Conservation (phyloP, 92 coral and sea anemone species). For the Virgularia gustaviana region DNA sequence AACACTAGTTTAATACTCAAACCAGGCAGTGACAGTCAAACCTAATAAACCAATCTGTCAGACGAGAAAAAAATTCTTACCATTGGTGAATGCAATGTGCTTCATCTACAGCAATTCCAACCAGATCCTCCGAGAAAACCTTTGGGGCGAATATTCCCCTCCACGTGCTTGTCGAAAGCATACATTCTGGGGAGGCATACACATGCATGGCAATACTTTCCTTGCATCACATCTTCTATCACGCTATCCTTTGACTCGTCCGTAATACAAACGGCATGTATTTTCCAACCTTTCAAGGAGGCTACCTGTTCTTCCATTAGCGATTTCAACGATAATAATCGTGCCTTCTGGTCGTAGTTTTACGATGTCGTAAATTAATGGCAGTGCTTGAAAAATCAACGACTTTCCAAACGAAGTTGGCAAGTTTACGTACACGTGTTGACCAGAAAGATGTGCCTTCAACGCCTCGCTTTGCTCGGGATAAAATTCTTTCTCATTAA, state of each 20-base stretch:
- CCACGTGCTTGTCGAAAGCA: constrained; percentile 23
- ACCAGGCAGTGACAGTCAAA: not conserved
- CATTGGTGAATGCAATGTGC: constrained; percentile 21
- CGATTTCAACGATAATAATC: constrained; percentile 9
- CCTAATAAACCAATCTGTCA: not conserved
- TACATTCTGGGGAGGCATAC: constrained; percentile 23
- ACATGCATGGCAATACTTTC: constrained; percentile 11
- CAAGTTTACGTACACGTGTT: constrained; percentile 31
- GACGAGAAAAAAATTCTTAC: not conserved
- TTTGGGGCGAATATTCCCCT: constrained; percentile 11
- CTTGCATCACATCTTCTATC: constrained; percentile 21
- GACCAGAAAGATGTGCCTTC: constrained; percentile 19
- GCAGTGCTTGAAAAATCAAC: constrained; percentile 24
- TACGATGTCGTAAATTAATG: constrained; percentile 7
- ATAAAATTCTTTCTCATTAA: constrained; percentile 17
- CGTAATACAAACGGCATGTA: constrained; percentile 27
- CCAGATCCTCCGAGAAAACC: not conserved
- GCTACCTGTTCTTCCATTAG: constrained; percentile 30
- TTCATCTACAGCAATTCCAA: constrained; percentile 11
- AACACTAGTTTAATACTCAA: too few relatives aligned
- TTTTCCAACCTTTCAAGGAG: not conserved
- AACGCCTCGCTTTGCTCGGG: constrained; percentile 23
- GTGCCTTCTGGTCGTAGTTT: constrained; percentile 1
- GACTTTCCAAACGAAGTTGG: constrained; percentile 33
- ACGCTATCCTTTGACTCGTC: constrained; percentile 27